phyloP scores from a whole-genome alignment of 2,888 invertebrate species.

The Tortrix viridana region DNA sequence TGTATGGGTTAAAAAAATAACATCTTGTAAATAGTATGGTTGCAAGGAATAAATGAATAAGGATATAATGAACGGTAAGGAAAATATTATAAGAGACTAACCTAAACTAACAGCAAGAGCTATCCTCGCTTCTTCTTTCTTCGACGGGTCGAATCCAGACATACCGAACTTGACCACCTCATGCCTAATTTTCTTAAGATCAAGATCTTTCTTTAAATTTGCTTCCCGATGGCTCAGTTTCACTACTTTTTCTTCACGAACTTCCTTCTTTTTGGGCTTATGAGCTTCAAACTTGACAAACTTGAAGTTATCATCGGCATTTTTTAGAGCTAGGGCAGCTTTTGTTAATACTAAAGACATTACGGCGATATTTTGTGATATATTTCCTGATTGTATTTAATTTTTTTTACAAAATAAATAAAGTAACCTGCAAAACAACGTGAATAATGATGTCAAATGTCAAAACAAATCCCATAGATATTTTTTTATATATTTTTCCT shows the following conservation, averaged over 20 bases:
- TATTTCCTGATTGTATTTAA: background rate
- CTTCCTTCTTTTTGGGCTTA: constrained; percentile 75
- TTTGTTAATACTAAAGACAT: constrained; percentile 79
- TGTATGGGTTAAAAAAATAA: no score
- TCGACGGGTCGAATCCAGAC: constrained; percentile 87
- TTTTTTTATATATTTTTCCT: no score
- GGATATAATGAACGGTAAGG: no score
- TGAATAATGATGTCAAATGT: background rate
- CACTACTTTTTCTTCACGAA: constrained; percentile 42
- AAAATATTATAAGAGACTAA: constrained; percentile 39
- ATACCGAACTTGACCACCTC: constrained; percentile 94
- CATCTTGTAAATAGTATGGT: no score
- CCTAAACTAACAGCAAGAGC: constrained; percentile 91
- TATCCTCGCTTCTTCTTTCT: constrained; percentile 91
- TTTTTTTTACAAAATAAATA: background rate
- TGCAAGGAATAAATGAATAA: no score
- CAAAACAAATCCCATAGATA: background rate
- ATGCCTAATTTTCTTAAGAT: constrained; percentile 90
- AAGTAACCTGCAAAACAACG: constrained; percentile 7
- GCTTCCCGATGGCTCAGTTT: constrained; percentile 42
- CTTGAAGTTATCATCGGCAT: constrained; percentile 71
- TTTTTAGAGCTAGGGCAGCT: constrained; percentile 77
- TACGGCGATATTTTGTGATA: no score
- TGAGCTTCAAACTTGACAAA: constrained; percentile 79
- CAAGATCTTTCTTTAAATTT: constrained; percentile 78